Percentiles rank a stretch among this genome's conserved stretches.
These are phyloP conservation scores for Cebidichthys violaceus DNA, from an alignment of 2,113 vertebrate genomes.

Conservation along the genomic window DNA sequence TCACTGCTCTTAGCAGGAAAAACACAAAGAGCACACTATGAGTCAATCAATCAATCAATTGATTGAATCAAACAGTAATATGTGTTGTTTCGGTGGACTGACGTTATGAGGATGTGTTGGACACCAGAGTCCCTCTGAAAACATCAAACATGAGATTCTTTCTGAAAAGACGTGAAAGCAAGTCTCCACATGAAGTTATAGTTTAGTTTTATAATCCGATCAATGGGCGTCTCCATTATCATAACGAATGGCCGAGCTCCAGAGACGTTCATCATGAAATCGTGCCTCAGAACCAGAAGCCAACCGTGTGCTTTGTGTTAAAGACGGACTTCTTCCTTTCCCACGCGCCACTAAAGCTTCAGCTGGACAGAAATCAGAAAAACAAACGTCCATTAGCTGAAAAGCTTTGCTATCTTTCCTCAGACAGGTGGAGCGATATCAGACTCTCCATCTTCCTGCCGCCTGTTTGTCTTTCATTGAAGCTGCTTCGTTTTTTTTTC, in stretches of 20 bases:
- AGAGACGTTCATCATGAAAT: slow-evolving; percentile 29
- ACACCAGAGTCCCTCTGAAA: too few relatives aligned
- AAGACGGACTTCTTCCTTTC: slow-evolving; percentile 33
- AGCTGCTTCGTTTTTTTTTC: slow-evolving; percentile 15
- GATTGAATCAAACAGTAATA: too few relatives aligned
- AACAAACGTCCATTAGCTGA: slow-evolving; percentile 49
- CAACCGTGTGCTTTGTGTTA: slow-evolving; percentile 59
- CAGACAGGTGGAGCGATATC: slow-evolving; percentile 54
- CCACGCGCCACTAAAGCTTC: slow-evolving; percentile 23
- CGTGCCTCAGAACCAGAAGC: slow-evolving; percentile 3
- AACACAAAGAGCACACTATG: neutral
- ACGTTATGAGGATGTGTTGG: too few relatives aligned
- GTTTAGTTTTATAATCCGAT: neutral
- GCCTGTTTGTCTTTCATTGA: slow-evolving; percentile 31
- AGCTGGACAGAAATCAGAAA: slow-evolving; percentile 16
- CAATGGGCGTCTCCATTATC: slow-evolving; percentile 32
- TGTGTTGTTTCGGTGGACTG: too few relatives aligned
- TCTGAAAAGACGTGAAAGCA: neutral
- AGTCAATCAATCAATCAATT: too few relatives aligned
- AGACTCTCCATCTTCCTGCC: slow-evolving; percentile 22
- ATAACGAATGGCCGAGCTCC: neutral
- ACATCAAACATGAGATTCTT: too few relatives aligned
- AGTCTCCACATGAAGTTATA: neutral
- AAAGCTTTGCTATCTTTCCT: slow-evolving; percentile 26
- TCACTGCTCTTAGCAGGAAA: neutral